phyloP scores from a whole-genome alignment of 2,797 vertebrate genomes.

The Gobionotothen gibberifrons region DNA sequence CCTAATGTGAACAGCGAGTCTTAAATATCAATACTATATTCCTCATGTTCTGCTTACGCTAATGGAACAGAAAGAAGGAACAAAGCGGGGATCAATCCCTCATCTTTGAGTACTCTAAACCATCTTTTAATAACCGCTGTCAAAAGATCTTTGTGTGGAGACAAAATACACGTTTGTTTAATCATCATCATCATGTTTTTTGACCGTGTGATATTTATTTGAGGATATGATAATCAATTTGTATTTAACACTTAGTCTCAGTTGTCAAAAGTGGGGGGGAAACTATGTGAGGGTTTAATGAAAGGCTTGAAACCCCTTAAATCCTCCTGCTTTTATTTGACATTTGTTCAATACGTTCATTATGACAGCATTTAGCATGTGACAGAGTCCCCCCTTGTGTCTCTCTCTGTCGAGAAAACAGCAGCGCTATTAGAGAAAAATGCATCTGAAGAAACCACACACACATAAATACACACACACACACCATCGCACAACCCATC shows the following conservation, averaged over 20 bases:
- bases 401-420: slow-evolving; percentile 49
- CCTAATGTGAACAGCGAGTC: slow-evolving; percentile 49
- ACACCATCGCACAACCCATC: slow-evolving; percentile 15
- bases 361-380: slow-evolving; percentile 70
- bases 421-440: slow-evolving; percentile 46
- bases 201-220: slow-evolving; percentile 62
- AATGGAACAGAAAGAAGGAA: slow-evolving; percentile 50
- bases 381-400: slow-evolving; percentile 40
- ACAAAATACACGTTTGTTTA: slow-evolving; percentile 57
- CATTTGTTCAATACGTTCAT: slow-evolving; percentile 78
- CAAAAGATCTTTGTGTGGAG: slow-evolving; percentile 49
- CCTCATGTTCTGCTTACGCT: slow-evolving; percentile 45
- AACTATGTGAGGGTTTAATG: slow-evolving; percentile 70
- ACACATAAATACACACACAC: slow-evolving; percentile 10
- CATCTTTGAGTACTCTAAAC: slow-evolving; percentile 55
- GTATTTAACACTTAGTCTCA: slow-evolving; percentile 71
- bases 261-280: slow-evolving; percentile 64
- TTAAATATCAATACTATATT: slow-evolving; percentile 70
- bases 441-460: slow-evolving; percentile 36
- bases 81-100: slow-evolving; percentile 50
- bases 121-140: slow-evolving; percentile 61
- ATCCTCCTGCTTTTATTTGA: slow-evolving; percentile 69
- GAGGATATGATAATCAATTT: slow-evolving; percentile 72
- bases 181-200: slow-evolving; percentile 61
- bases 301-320: slow-evolving; percentile 70